Evolutionary conservation across 2,797 vertebrate species (phyloP).

Genomic region (Zalophus californianus): DNA sequence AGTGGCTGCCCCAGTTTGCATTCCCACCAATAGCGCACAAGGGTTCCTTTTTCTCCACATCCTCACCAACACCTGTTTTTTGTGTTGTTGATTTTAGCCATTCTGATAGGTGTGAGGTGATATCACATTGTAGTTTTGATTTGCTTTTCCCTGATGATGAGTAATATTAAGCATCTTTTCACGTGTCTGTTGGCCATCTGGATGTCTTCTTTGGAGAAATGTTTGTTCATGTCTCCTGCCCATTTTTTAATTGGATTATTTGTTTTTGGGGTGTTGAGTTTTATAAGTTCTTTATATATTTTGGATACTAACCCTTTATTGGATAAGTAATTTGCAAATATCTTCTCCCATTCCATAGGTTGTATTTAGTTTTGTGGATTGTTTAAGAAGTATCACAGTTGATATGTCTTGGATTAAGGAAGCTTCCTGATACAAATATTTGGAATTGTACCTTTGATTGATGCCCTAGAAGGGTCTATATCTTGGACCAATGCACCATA

Average conservation of each 20-base stretch:
- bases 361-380: background rate
- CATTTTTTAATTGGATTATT: background rate
- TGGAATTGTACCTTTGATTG: background rate
- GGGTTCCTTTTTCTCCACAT: background rate
- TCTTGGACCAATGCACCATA: background rate
- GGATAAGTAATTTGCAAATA: background rate
- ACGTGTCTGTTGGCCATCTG: background rate
- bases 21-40: background rate
- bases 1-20: background rate
- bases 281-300: background rate
- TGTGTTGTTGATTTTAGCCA: background rate
- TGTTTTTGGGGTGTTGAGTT: background rate
- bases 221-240: background rate
- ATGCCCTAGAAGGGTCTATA: background rate
- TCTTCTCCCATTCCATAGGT: background rate
- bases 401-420: conserved; percentile 11
- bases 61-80: background rate
- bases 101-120: background rate
- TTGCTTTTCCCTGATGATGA: background rate
- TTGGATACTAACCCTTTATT: background rate
- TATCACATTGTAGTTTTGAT: background rate
- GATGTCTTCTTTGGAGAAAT: background rate
- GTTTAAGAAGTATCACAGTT: background rate
- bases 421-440: background rate
- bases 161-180: background rate